Base-by-base conservation (phyloP, 2,113 vertebrate genomes). In the Cariama cristata region DNA sequence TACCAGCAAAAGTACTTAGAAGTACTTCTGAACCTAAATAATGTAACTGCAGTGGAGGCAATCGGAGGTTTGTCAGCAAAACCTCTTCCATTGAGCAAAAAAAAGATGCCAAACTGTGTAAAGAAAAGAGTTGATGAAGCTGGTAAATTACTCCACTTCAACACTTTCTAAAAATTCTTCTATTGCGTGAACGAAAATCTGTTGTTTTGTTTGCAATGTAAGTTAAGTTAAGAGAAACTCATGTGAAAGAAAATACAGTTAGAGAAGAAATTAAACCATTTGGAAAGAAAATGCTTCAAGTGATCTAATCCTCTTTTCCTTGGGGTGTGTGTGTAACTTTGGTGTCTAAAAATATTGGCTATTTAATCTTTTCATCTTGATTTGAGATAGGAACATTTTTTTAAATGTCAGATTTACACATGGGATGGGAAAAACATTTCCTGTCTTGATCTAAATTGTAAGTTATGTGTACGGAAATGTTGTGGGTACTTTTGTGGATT, bases 391-490 rank as follows among this genome's bases (percentile, higher is more conserved):
- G 83, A 93, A 88, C 40, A 45, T 87, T 92, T 90, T 93, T 35
- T 18, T 3, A 87, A 94, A 96, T 94, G 83, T 95, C 84, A 58
- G 75, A 82, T 79, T 94, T 96, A 93, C 86, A 89, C 80, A 91
- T 53, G 80, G 83, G 95, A 96, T 95, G 94, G 79, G 90, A 96
- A 96, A 96, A 95, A 58, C 80, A 94, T 95, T 95, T 97, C 89
- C 94, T 91, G 81, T 55, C 89, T 85, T 93, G 87, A 76, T 91
- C 74, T 93, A 88, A 95, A 95, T 93, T 93, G 71, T 93, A 67
- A 95, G 87, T 86, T 97, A 91, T 86, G 77, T 64, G 66, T 52
- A 82, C 0, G 6, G 85, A 97, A 96, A 80, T 73, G 82, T 73
- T 95, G 95, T 91, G 95, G 96, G 88, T 73, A 58, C 87, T 93